These are phyloP conservation scores for Theropithecus gelada DNA, from an alignment of 2,113 vertebrate species.

Conservation along the genomic window DNA sequence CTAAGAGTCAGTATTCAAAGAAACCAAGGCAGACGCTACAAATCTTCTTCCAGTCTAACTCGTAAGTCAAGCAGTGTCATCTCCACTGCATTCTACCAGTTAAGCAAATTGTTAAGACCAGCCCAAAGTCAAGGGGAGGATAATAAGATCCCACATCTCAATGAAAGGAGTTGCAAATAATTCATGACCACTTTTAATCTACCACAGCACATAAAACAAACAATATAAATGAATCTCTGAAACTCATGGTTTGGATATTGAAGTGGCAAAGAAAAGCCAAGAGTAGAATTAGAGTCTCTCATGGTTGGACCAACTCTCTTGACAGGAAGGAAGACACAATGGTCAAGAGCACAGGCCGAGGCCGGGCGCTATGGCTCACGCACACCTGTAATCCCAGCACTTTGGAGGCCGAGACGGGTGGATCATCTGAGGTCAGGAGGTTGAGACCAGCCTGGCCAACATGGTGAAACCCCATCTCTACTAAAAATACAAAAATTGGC, in stretches of 20 bases:
- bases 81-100: background rate
- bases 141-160: background rate
- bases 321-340: background rate
- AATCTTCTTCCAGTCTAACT: background rate
- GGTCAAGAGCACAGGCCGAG: background rate
- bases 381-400: too few species aligned
- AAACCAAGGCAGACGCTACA: background rate
- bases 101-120: background rate
- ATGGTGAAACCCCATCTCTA: too few species aligned
- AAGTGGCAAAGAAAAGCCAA: background rate
- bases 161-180: background rate
- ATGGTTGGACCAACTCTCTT: background rate
- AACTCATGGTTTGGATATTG: background rate
- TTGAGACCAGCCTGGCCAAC: too few species aligned
- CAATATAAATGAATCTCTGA: background rate
- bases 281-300: background rate
- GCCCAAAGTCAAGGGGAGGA: background rate
- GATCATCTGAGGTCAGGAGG: too few species aligned
- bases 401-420: too few species aligned
- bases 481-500: too few species aligned
- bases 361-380: too few species aligned
- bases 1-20: background rate
- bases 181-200: background rate
- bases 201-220: background rate
- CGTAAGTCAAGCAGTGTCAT: background rate